phyloP scores from a whole-genome alignment of 2,888 invertebrate species.

The Nudaria mundana region DNA sequence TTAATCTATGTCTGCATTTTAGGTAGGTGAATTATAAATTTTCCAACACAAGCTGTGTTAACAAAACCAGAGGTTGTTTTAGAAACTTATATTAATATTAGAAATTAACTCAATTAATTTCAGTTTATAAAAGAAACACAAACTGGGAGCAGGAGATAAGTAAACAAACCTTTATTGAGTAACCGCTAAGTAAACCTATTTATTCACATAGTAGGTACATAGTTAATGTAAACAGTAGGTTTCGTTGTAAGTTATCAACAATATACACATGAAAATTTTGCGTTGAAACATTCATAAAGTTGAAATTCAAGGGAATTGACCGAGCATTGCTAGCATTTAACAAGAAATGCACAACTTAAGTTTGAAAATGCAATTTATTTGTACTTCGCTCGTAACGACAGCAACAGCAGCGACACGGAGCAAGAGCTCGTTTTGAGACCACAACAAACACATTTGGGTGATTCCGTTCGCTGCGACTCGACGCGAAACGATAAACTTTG shows the following conservation, averaged over 20 bases:
- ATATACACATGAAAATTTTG: too few species aligned
- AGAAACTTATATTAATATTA: slow-evolving; percentile 2
- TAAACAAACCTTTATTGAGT: slow-evolving; percentile 10
- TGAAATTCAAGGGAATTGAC: slow-evolving; percentile 27
- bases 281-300: slow-evolving; percentile 25
- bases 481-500: slow-evolving; percentile 60
- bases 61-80: slow-evolving; percentile 8
- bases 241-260: too few species aligned
- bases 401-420: slow-evolving; percentile 19
- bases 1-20: too few species aligned
- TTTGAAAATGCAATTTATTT: slow-evolving; percentile 41
- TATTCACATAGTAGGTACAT: too few species aligned
- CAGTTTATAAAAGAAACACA: slow-evolving; percentile 9
- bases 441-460: slow-evolving; percentile 67
- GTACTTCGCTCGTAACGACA: slow-evolving; percentile 19
- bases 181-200: slow-evolving; percentile 7
- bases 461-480: slow-evolving; percentile 42
- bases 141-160: slow-evolving; percentile 5
- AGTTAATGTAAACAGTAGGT: slow-evolving; percentile 11
- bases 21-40: slow-evolving; percentile 6
- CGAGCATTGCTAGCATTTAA: slow-evolving; percentile 24
- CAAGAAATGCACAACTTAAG: slow-evolving; percentile 42
- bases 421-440: slow-evolving; percentile 47
- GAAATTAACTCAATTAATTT: slow-evolving; percentile 11
- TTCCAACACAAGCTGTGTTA: background rate